phyloP scores from a whole-genome alignment of 2,888 invertebrate genomes.

The Melanostoma scalare region DNA sequence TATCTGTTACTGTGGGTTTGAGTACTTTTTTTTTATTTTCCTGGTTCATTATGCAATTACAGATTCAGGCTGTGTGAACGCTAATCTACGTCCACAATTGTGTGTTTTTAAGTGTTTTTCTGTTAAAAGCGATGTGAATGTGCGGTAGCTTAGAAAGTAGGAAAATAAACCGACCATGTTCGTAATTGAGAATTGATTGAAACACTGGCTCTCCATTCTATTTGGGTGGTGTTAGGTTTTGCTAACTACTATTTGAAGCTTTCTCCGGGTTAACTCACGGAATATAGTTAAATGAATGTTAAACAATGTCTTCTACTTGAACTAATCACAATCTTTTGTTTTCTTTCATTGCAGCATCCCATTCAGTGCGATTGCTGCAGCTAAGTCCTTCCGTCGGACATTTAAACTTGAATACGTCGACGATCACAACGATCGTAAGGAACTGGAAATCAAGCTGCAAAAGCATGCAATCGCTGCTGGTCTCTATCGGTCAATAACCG shows the following conservation, averaged over 20 bases:
- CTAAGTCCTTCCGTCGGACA: constrained; percentile 88
- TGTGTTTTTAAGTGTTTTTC: neutral
- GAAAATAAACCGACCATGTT: neutral
- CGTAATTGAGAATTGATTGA: neutral
- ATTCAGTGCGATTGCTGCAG: constrained; percentile 91
- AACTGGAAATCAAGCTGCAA: constrained; percentile 90
- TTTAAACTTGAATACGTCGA: constrained; percentile 90
- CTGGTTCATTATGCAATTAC: constrained; percentile 1
- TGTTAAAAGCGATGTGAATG: neutral
- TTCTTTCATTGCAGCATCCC: constrained; percentile 85
- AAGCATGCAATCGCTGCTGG: constrained; percentile 92
- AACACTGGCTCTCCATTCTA: too few relatives aligned
- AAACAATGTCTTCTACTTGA: neutral
- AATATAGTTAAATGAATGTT: neutral
- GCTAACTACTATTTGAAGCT: too few relatives aligned
- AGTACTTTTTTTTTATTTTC: constrained; percentile 26
- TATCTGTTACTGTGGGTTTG: constrained; percentile 19
- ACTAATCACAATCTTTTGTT: neutral
- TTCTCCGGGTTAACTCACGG: too few relatives aligned
- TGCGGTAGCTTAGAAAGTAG: neutral
- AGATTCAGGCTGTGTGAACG: neutral
- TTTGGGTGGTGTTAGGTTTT: too few relatives aligned
- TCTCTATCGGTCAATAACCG: constrained; percentile 92
- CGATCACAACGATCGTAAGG: constrained; percentile 86
- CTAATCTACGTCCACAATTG: neutral